Base-by-base conservation (phyloP, 1,140 invertebrate species). In the Nephila pilipes region DNA sequence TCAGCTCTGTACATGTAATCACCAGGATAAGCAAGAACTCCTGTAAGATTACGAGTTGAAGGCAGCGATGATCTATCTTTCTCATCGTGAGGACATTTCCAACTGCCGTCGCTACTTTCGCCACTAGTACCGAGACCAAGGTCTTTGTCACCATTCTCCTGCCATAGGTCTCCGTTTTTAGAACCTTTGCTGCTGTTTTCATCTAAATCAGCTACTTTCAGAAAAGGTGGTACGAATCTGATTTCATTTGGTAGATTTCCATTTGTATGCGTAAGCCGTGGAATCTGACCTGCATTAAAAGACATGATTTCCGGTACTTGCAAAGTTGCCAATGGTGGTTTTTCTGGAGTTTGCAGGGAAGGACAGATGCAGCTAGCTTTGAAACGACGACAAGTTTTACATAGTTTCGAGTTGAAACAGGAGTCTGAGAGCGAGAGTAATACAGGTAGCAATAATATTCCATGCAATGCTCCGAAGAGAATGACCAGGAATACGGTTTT, bases 401-500 rank as follows among this genome's bases (percentile, higher is more conserved):
- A 90, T 10, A 91, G 18, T 57, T 85, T 93, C 20, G 57, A 81
- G 20, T 69, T 75, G 25, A 92, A 90, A 25, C 95, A 94, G 12
- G 89, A 85, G 63, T 94, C 94, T 18, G 94, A 94, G 1, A 94
- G 29, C 8, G 98, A 99, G 0, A 99, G 95, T 0, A 99, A 95
- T 1, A 99, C 99, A 0, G 99, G 99, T 14, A 99, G 96, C 2
- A 99, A 96, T 94, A 99, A 97, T 0, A 99, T 96, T 0, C 98
- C 98, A 95, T 99, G 99, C 96, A 99, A 97, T 1, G 98, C 97
- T 46, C 99, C 99, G 94, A 99, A 98, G 95, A 99, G 97, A 94
- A 99, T 98, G 0, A 99, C 98, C 90, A 99, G 96, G 95, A 99
- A 99, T 25, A 99, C 98, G 96, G 99, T 99, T 96, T 99, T 99